A percentile compares a stretch with the other conserved stretches of the same genome.
Evolutionary conservation across 2,113 vertebrate species (phyloP).

Genomic region (Eupsittula cactorum): DNA sequence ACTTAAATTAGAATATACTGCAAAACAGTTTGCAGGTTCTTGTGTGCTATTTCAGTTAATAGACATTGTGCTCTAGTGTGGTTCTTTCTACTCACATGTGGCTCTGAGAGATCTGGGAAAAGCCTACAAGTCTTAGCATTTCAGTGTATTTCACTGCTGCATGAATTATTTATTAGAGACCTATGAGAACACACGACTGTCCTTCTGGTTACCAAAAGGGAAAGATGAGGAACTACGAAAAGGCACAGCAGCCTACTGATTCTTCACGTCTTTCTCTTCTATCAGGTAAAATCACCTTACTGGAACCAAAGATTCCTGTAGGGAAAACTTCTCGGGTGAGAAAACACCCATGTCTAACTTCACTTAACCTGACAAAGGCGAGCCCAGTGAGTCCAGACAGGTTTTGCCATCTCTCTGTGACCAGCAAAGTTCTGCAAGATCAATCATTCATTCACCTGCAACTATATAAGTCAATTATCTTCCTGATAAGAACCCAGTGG

Average conservation of each 20-base stretch:
- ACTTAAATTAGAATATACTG: neutral
- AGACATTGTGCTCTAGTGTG: fast-evolving
- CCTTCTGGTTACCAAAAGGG: neutral
- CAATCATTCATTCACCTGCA: neutral
- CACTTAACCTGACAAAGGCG: neutral
- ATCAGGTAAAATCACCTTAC: neutral
- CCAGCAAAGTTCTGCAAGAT: neutral
- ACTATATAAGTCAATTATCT: neutral
- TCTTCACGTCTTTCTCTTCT: neutral
- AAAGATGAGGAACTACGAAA: neutral
- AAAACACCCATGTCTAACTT: neutral
- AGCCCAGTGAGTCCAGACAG: neutral
- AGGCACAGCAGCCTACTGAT: neutral
- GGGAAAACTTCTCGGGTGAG: neutral
- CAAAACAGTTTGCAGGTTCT: neutral
- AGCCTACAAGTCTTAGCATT: neutral
- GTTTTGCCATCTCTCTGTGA: neutral
- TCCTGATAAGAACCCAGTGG: neutral
- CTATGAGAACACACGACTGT: neutral
- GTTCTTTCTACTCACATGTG: neutral
- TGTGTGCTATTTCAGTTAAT: neutral
- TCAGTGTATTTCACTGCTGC: neutral
- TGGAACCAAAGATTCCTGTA: neutral
- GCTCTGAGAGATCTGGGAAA: neutral
- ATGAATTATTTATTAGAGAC: neutral